Evolutionary conservation across 1,140 invertebrate genomes (phyloP).

Genomic region (Apis cerana): DNA sequence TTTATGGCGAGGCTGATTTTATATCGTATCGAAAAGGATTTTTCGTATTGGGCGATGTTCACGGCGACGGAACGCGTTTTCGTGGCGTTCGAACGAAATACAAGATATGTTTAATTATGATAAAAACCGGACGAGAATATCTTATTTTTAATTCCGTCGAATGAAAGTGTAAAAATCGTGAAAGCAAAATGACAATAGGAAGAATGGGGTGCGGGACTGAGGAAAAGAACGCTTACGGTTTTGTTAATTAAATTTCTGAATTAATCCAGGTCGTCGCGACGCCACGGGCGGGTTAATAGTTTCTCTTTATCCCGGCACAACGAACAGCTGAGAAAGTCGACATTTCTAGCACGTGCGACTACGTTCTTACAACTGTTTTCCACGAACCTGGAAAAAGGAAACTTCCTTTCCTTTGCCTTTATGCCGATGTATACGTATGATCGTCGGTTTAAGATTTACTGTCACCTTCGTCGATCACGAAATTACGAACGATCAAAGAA

Average conservation of each 20-base stretch:
- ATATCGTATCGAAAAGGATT: neutral
- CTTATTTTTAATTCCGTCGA: constrained; percentile 22
- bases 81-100: neutral
- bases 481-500: neutral
- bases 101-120: neutral
- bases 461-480: neutral
- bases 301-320: constrained; percentile 38
- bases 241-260: constrained; percentile 58
- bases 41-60: neutral
- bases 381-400: constrained; percentile 30
- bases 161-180: neutral
- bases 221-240: constrained; percentile 33
- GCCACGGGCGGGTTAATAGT: constrained; percentile 32
- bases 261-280: constrained; percentile 40
- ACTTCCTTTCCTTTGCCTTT: constrained; percentile 6
- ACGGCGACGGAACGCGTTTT: neutral
- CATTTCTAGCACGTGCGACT: constrained; percentile 29
- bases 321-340: constrained; percentile 6
- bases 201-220: neutral
- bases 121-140: neutral
- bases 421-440: neutral
- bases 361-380: constrained; percentile 1
- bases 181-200: neutral
- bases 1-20: constrained; percentile 45
- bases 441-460: neutral